phyloP scores from a whole-genome alignment of 2,797 vertebrate species.

The Podargus strigoides region DNA sequence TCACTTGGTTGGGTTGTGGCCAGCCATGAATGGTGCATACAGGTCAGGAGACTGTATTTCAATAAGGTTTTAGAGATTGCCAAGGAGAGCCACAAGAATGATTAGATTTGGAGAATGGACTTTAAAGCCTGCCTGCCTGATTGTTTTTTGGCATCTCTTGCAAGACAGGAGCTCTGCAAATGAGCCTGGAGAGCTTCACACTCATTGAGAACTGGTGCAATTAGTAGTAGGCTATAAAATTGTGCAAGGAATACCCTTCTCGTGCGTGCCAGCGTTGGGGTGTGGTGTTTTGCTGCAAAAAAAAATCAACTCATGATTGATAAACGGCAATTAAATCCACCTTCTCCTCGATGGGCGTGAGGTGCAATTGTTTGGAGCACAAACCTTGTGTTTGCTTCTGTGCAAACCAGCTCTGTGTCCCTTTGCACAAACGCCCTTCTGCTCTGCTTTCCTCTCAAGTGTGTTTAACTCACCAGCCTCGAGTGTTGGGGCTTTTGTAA shows the following conservation, averaged over 20 bases:
- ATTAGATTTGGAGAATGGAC: neutral
- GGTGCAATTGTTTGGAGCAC: rapidly evolving
- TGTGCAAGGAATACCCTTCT: neutral
- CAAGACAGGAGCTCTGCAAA: neutral
- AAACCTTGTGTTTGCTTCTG: rapidly evolving
- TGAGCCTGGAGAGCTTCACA: neutral
- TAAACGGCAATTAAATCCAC: neutral
- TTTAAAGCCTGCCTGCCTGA: neutral
- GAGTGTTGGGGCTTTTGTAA: neutral
- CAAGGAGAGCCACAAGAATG: neutral
- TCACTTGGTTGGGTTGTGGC: neutral
- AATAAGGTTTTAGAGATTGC: neutral
- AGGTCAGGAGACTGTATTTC: neutral
- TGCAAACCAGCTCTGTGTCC: neutral
- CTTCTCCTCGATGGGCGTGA: rapidly evolving
- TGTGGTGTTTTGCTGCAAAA: neutral
- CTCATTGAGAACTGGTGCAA: neutral
- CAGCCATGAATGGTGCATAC: neutral
- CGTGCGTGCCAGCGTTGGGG: rapidly evolving
- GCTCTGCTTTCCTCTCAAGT: neutral
- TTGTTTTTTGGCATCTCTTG: neutral
- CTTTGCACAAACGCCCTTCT: neutral
- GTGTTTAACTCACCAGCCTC: rapidly evolving
- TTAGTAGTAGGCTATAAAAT: neutral
- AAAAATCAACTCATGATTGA: neutral